Base-by-base conservation (phyloP, 2,797 vertebrate species). In the Neomorphus geoffroyi region DNA sequence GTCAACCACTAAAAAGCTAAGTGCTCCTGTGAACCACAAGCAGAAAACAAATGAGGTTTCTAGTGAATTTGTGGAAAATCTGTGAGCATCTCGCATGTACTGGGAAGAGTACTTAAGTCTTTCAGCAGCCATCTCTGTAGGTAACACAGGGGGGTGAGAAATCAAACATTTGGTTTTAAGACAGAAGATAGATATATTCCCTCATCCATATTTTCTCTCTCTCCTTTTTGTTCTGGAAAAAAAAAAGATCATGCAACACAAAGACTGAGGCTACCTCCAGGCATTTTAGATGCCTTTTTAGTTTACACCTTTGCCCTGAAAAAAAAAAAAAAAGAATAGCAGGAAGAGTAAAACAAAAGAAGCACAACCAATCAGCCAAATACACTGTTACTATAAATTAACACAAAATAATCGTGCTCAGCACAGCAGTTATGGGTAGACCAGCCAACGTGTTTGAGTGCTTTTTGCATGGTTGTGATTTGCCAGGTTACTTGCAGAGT, bases 1-100 rank as follows among this genome's bases (percentile, higher is more conserved):
- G 69, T 91, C 95, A 96, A 92, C 96, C 95, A 97, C 94, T 96
- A 97, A 97, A 98, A 97, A 97, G 93, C 90, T 79, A 94, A 96
- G 88, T 92, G 96, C 94, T 97, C 94, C 87, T 94, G 81, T 89
- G 95, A 96, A 94, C 95, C 95, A 93, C 91, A 96, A 94, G 90
- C 50, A 93, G 96, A 96, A 97, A 97, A 97, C 88, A 96, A 96
- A 96, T 79, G 80, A 95, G 95, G 82, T 96, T 96, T 91, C 89
- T 81, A 93, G 78, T 56, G 91, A 96, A 94, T 93, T 93, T 81
- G 78, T 82, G 91, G 71, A 91, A 96, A 93, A 94, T 61, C 90
- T 84, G 66, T 86, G 70, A 88, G 60, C 92, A 96, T 96, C 92
- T 85, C 82, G 35, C 69, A 80, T 9, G 50, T 86, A 84, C 89